A percentile compares a stretch with the other conserved stretches of the same genome.
Conservation (phyloP, 2,888 invertebrate species). For the Xylota sylvarum region DNA sequence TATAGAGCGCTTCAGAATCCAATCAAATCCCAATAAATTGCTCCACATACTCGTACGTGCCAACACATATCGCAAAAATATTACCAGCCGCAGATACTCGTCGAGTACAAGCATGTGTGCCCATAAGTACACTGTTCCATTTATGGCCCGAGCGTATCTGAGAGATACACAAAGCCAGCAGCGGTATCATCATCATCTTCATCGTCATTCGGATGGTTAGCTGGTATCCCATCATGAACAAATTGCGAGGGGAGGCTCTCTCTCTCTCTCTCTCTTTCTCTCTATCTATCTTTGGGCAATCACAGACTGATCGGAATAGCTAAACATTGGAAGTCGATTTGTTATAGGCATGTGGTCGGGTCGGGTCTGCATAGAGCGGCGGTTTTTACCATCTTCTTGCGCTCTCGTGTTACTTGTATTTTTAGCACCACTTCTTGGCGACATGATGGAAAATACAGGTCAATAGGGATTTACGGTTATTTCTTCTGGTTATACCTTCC, state of each 20-base stretch:
- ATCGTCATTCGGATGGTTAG: slow-evolving; percentile 36
- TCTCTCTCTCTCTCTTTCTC: neutral
- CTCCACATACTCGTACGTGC: slow-evolving; percentile 57
- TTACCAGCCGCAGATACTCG: slow-evolving; percentile 3
- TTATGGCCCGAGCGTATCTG: slow-evolving; percentile 33
- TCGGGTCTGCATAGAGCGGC: neutral
- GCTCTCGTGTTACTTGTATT: neutral
- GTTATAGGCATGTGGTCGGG: slow-evolving; percentile 5
- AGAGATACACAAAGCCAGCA: neutral
- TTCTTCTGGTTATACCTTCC: slow-evolving; percentile 60
- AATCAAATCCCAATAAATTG: slow-evolving; percentile 75
- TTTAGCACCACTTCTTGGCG: slow-evolving; percentile 24
- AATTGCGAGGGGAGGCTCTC: slow-evolving; percentile 40
- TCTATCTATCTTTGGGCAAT: slow-evolving; percentile 19
- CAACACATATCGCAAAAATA: slow-evolving; percentile 42
- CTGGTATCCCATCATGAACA: slow-evolving; percentile 38
- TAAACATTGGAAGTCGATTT: slow-evolving; percentile 57
- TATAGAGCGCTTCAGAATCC: slow-evolving; percentile 61
- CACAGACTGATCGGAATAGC: slow-evolving; percentile 57
- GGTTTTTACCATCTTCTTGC: slow-evolving; percentile 20
- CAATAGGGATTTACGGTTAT: slow-evolving; percentile 76
- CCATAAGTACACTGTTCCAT: slow-evolving; percentile 43
- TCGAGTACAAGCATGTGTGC: slow-evolving; percentile 6
- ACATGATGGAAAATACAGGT: slow-evolving; percentile 68
- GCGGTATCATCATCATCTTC: slow-evolving; percentile 15